phyloP scores from a whole-genome alignment of 2,113 vertebrate species.

The Saccopteryx bilineata region DNA sequence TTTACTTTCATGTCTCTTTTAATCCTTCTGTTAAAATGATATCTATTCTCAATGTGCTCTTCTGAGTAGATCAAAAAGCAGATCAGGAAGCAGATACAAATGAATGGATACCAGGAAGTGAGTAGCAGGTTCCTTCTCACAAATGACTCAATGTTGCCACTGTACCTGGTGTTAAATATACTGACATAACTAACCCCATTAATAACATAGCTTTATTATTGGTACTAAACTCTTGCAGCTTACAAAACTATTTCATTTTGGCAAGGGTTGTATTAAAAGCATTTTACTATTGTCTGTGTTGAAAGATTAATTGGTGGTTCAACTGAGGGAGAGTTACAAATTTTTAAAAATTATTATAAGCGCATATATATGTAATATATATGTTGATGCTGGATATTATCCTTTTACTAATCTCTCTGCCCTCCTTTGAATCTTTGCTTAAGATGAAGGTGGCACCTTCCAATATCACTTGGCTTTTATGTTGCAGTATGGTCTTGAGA shows the following conservation, averaged over 20 bases:
- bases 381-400: neutral
- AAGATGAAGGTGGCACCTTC: slow-evolving; percentile 19
- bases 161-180: slow-evolving; percentile 66
- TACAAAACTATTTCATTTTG: slow-evolving; percentile 79
- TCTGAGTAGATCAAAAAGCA: slow-evolving; percentile 86
- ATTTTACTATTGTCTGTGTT: neutral
- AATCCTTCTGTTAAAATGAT: slow-evolving; percentile 77
- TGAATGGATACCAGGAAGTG: slow-evolving; percentile 86
- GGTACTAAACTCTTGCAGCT: slow-evolving; percentile 57
- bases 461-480: slow-evolving; percentile 25
- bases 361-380: neutral
- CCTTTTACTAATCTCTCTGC: slow-evolving; percentile 54
- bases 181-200: slow-evolving; percentile 81
- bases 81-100: slow-evolving; percentile 83
- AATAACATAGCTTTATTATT: slow-evolving; percentile 56
- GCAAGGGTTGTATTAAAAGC: slow-evolving; percentile 60
- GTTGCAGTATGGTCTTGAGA: neutral
- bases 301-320: slow-evolving; percentile 52
- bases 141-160: slow-evolving; percentile 71
- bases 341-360: neutral
- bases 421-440: neutral
- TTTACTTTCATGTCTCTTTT: slow-evolving; percentile 68
- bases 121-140: slow-evolving; percentile 84
- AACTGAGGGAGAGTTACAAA: slow-evolving; percentile 2
- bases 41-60: slow-evolving; percentile 81